A percentile compares a stretch with the other conserved stretches of the same genome.
phyloP scores from a whole-genome alignment of 2,113 vertebrate species.

The Raphicerus campestris region DNA sequence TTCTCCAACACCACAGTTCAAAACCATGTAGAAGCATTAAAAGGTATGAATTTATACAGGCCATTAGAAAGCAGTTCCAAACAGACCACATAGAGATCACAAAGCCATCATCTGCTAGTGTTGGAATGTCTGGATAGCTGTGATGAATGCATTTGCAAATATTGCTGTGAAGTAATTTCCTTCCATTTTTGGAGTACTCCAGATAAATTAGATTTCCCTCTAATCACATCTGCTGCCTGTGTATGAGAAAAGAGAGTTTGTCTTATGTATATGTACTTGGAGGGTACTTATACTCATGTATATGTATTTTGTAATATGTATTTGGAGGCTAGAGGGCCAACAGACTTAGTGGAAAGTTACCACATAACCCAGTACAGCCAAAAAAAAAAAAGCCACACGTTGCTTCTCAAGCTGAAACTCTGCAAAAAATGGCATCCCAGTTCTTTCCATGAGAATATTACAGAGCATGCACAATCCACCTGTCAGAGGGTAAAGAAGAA shows the following conservation, averaged over 20 bases:
- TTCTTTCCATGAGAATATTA: background rate
- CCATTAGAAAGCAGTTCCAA: slow-evolving; percentile 77
- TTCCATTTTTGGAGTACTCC: slow-evolving; percentile 81
- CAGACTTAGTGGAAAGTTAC: slow-evolving; percentile 47
- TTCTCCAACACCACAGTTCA: too few relatives aligned
- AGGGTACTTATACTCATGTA: background rate
- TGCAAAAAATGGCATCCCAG: slow-evolving; percentile 21
- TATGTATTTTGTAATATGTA: background rate
- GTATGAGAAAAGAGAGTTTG: slow-evolving; percentile 78
- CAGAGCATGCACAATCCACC: background rate
- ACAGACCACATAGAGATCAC: slow-evolving; percentile 79
- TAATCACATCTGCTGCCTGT: slow-evolving; percentile 83
- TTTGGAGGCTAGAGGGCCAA: slow-evolving; percentile 55
- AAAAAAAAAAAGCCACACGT: slow-evolving; percentile 33
- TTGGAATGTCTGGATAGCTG: slow-evolving; percentile 75
- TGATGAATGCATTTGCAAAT: slow-evolving; percentile 87
- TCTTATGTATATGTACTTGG: slow-evolving; percentile 30
- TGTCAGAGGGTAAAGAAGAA: background rate
- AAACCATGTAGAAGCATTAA: slow-evolving; percentile 19
- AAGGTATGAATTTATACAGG: slow-evolving; percentile 48
- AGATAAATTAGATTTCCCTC: slow-evolving; percentile 86
- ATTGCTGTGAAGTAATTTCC: slow-evolving; percentile 84
- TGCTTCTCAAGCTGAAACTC: slow-evolving; percentile 13
- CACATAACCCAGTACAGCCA: background rate
- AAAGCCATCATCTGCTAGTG: slow-evolving; percentile 73